A percentile compares a stretch with the other conserved stretches of the same genome.
Conservation (phyloP, 1,140 invertebrate genomes). For the Zaprionus tsacasi region DNA sequence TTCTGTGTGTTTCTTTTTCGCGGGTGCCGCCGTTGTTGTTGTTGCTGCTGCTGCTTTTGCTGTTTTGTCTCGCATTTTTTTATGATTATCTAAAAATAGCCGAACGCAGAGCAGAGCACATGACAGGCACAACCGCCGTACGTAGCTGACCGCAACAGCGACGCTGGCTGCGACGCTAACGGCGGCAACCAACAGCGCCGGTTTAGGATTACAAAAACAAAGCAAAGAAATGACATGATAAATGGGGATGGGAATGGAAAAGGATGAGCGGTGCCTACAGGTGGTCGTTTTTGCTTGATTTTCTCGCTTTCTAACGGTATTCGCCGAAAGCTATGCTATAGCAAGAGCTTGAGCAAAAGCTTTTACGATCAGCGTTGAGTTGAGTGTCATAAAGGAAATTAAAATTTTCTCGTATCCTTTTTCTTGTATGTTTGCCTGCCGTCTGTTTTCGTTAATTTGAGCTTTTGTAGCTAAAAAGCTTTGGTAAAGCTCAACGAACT, state of each 20-base stretch:
- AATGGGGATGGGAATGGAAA: slow-evolving; percentile 2
- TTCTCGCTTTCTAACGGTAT: not conserved
- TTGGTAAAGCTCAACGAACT: slow-evolving; percentile 24
- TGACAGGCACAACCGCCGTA: slow-evolving; percentile 30
- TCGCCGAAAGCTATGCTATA: slow-evolving; percentile 47
- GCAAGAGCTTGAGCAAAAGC: not conserved
- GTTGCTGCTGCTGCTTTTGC: slow-evolving; percentile 26
- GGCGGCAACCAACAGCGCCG: slow-evolving; percentile 17
- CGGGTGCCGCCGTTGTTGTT: not conserved
- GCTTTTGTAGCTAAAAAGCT: slow-evolving; percentile 4
- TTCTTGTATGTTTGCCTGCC: too few species aligned
- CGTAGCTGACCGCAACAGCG: not conserved
- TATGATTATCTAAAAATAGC: slow-evolving; percentile 69
- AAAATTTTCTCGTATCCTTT: not conserved
- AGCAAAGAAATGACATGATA: slow-evolving; percentile 5
- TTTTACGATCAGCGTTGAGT: not conserved
- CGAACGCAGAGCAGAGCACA: slow-evolving; percentile 44
- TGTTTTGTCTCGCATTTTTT: slow-evolving; percentile 60
- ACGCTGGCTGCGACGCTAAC: slow-evolving; percentile 3
- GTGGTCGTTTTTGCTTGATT: slow-evolving; percentile 7
- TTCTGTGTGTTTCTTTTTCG: slow-evolving; percentile 25
- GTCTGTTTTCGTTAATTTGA: not conserved
- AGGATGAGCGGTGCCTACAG: slow-evolving; percentile 4
- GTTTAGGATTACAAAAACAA: slow-evolving; percentile 41
- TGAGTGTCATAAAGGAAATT: not conserved